Evolutionary conservation across 2,888 invertebrate species (phyloP), one percentile per base, ranked within the genome.

Genomic region (Agrotis segetum): DNA sequence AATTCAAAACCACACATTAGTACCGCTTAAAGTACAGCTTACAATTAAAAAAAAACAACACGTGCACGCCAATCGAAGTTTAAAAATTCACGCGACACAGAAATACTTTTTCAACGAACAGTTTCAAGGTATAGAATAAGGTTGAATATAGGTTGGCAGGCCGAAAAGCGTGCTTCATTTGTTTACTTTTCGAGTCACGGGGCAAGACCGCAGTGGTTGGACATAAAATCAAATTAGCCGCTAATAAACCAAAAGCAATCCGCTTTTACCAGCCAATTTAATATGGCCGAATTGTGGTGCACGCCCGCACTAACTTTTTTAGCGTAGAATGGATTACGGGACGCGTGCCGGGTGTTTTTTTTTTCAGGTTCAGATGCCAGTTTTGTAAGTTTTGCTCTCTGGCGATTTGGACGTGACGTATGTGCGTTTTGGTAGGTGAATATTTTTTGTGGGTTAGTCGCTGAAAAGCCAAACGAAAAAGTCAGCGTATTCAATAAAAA

Each of bases 161-260:
- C 50, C 71, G 44, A 70, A 71, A 83, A 85, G 78, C 82, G 70
- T 71, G 84, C 69, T 85, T 84, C 87, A 86, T 89, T 91, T 92
- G 91, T 92, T 93, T 93, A 91, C 90, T 87, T 92, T 92, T 91
- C 92, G 86, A 90, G 93, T 92, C 91, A 92, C 93, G 92, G 69
- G 87, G 85, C 82, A 82, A 87, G 88, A 86, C 90, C 88, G 88
- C 90, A 85, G 89, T 88, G 90, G 91, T 86, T 85, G 88, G 89
- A 90, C 91, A 90, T 92, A 91, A 92, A 95, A 94, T 95, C 93
- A 92, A 94, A 94, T 94, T 93, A 94, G 90, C 84, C 89, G 87
- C 94, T 94, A 94, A 94, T 94, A 94, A 94, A 94, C 91, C 93
- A 93, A 90, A 91, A 88, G 91, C 93, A 93, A 93, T 93, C 89